Evolutionary conservation across 2,797 vertebrate genomes (phyloP).

Genomic region (Galago senegalensis): DNA sequence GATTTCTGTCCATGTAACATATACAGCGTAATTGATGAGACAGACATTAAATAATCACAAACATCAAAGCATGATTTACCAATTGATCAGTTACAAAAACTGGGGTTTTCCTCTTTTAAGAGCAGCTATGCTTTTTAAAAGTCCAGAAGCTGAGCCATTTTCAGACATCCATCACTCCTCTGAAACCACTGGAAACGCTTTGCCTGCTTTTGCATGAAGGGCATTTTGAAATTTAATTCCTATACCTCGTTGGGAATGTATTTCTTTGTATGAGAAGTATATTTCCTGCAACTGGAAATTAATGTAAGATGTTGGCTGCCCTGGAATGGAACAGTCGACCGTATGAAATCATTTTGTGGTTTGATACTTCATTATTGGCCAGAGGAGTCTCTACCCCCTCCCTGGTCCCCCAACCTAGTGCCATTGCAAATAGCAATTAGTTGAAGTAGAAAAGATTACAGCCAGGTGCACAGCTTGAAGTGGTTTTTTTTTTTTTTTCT

Average conservation of each 20-base stretch:
- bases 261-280: constrained; percentile 75
- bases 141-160: constrained; percentile 64
- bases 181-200: constrained; percentile 72
- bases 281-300: constrained; percentile 82
- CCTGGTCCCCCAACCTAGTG: constrained; percentile 64
- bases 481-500: not conserved
- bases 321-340: constrained; percentile 75
- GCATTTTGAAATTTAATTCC: constrained; percentile 82
- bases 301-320: constrained; percentile 80
- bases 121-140: constrained; percentile 31
- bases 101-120: constrained; percentile 36
- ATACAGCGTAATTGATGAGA: not conserved
- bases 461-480: constrained; percentile 90
- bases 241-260: constrained; percentile 78
- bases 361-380: constrained; percentile 80
- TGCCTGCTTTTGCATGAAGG: constrained; percentile 70
- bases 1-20: not conserved
- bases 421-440: constrained; percentile 88
- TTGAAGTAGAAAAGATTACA: constrained; percentile 88
- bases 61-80: constrained; percentile 13
- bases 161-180: constrained; percentile 76
- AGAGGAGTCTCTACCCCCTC: constrained; percentile 70
- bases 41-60: constrained; percentile 31
- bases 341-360: constrained; percentile 85
- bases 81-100: not conserved